Percentiles rank a stretch among this genome's conserved stretches.
These are phyloP conservation scores for Neogale vison DNA, from an alignment of 2,113 vertebrate genomes.

Conservation along the genomic window DNA sequence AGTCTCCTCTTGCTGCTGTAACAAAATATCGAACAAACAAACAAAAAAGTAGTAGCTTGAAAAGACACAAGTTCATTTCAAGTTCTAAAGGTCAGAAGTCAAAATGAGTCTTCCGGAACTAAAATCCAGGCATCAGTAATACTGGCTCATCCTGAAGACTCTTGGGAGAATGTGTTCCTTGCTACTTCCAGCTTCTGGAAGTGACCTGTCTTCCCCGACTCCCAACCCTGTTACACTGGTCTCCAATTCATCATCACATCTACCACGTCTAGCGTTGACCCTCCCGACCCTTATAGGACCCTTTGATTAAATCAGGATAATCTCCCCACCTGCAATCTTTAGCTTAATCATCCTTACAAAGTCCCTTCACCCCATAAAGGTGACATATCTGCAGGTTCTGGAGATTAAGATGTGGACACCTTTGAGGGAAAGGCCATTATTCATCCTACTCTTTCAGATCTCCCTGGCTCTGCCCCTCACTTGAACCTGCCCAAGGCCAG, in stretches of 20 bases:
- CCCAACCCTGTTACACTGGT: fast-evolving
- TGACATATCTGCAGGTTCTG: neutral
- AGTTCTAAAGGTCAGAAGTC: neutral
- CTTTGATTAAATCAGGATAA: neutral
- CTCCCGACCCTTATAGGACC: fast-evolving
- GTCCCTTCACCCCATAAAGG: neutral
- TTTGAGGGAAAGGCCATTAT: fast-evolving
- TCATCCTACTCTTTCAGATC: neutral
- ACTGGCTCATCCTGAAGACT: neutral
- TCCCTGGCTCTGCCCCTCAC: neutral
- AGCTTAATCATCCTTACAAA: neutral
- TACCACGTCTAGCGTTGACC: neutral
- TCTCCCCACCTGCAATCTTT: neutral
- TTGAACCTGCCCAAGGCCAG: neutral
- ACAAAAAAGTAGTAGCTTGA: neutral
- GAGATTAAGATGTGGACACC: neutral
- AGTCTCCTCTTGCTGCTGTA: neutral
- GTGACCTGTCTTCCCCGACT: neutral
- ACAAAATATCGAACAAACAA: neutral
- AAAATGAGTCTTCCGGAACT: neutral
- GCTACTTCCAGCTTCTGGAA: too few species aligned
- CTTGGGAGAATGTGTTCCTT: neutral
- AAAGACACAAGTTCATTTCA: neutral
- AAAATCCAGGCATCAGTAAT: fast-evolving
- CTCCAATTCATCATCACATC: neutral